phyloP scores from a whole-genome alignment of 2,888 invertebrate species.

The Dichetophora obliterata region DNA sequence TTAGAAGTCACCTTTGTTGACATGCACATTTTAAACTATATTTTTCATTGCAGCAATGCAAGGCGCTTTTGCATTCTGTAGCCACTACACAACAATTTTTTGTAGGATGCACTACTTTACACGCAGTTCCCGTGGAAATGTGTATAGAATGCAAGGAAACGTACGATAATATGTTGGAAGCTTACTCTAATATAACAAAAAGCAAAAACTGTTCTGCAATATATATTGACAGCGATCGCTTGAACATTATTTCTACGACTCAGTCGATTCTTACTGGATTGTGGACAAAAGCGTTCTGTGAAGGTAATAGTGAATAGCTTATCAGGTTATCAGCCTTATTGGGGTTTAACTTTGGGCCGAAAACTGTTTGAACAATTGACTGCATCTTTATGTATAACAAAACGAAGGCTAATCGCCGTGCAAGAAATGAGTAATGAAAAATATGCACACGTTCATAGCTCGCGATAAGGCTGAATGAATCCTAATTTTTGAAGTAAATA shows the following conservation, averaged over 20 bases:
- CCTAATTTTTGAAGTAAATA: too few relatives aligned
- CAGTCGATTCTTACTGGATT: constrained; percentile 53
- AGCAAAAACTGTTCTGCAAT: constrained; percentile 51
- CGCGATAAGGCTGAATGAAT: too few relatives aligned
- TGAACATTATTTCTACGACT: constrained; percentile 57
- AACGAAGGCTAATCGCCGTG: too few relatives aligned
- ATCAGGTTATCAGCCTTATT: too few relatives aligned
- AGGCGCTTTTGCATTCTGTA: constrained; percentile 41
- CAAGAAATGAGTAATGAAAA: too few relatives aligned
- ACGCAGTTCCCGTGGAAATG: constrained; percentile 54
- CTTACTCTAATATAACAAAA: constrained; percentile 44
- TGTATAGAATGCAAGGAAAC: constrained; percentile 47
- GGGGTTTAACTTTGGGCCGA: too few relatives aligned
- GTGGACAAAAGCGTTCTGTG: constrained; percentile 60
- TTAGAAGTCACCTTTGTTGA: not conserved
- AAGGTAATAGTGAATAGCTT: constrained; percentile 49
- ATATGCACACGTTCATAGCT: too few relatives aligned
- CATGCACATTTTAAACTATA: not conserved
- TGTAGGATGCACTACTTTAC: constrained; percentile 52
- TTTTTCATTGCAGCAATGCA: constrained; percentile 44
- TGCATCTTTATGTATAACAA: too few relatives aligned
- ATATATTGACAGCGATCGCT: constrained; percentile 59
- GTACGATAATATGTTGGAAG: constrained; percentile 17
- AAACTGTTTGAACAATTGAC: too few relatives aligned
- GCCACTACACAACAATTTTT: constrained; percentile 50